A percentile compares a stretch with the other conserved stretches of the same genome.
Conservation (phyloP, 2,888 invertebrate genomes). For the Polyommatus iphigenia region DNA sequence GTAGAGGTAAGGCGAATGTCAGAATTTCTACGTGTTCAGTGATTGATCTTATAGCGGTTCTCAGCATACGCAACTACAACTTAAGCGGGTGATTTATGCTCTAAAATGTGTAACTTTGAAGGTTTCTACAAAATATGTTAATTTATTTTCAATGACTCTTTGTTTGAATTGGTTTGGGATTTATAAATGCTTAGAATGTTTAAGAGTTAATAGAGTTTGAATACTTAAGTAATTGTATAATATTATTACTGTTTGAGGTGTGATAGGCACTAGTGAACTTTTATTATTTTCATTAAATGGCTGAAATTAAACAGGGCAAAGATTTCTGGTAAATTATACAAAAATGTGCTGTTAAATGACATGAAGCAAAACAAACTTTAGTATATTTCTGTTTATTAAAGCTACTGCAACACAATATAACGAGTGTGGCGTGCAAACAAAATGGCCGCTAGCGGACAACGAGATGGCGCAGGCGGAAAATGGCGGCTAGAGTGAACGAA, state of each 20-base stretch:
- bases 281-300: background rate
- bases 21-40: background rate
- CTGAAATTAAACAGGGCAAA: background rate
- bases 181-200: too few relatives aligned
- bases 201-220: too few relatives aligned
- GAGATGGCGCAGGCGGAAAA: slow-evolving; percentile 53
- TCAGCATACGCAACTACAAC: background rate
- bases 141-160: background rate
- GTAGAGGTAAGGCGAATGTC: too few relatives aligned
- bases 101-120: background rate
- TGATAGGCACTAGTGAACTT: background rate
- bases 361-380: background rate
- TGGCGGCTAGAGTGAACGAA: slow-evolving; percentile 67
- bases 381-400: background rate
- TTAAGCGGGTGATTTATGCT: background rate
- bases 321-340: background rate
- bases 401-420: slow-evolving; percentile 32
- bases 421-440: slow-evolving; percentile 45
- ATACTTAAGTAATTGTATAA: too few relatives aligned
- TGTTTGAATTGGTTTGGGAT: background rate
- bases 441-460: slow-evolving; percentile 50
- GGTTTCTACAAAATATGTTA: background rate
- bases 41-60: background rate
- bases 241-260: background rate
- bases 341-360: background rate